Percentiles rank a stretch among this genome's conserved stretches.
Conservation (phyloP, 2,797 vertebrate species). For the Anabas testudineus region DNA sequence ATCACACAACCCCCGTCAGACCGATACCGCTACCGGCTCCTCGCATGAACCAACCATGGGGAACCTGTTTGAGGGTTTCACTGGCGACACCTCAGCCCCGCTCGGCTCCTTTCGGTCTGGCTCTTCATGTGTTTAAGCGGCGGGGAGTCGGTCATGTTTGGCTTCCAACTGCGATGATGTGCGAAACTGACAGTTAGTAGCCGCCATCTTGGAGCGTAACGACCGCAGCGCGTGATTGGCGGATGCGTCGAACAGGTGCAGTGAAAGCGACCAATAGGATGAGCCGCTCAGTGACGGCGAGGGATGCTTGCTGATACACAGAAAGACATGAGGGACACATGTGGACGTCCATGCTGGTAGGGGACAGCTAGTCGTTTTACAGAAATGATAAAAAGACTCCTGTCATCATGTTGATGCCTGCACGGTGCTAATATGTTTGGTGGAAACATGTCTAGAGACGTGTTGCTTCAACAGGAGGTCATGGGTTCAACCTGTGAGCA, state of each 20-base stretch:
- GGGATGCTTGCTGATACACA: conserved; percentile 15
- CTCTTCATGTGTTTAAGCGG: conserved; percentile 29
- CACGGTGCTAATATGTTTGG: not conserved
- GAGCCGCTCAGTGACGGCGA: not conserved
- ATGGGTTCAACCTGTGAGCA: too few relatives aligned
- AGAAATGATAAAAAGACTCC: not conserved
- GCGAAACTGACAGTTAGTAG: conserved; percentile 55
- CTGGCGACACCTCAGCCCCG: conserved; percentile 7
- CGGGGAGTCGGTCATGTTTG: conserved; percentile 27
- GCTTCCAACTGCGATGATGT: conserved; percentile 37
- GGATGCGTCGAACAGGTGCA: conserved; percentile 76
- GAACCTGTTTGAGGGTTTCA: conserved; percentile 27
- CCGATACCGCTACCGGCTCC: conserved; percentile 43
- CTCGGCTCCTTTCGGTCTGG: not conserved
- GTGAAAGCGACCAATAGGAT: conserved; percentile 63
- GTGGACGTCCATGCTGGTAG: not conserved
- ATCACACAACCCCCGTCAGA: conserved; percentile 54
- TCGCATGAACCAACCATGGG: conserved; percentile 33
- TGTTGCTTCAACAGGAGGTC: not conserved
- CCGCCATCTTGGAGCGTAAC: conserved; percentile 82
- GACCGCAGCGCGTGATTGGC: conserved; percentile 68
- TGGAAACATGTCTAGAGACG: not conserved
- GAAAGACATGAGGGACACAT: not conserved
- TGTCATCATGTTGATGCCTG: not conserved
- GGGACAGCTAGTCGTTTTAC: not conserved